Evolutionary conservation across 1,140 invertebrate species (phyloP), one percentile per base, ranked within the genome.

Genomic region (Camponotus pennsylvanicus): DNA sequence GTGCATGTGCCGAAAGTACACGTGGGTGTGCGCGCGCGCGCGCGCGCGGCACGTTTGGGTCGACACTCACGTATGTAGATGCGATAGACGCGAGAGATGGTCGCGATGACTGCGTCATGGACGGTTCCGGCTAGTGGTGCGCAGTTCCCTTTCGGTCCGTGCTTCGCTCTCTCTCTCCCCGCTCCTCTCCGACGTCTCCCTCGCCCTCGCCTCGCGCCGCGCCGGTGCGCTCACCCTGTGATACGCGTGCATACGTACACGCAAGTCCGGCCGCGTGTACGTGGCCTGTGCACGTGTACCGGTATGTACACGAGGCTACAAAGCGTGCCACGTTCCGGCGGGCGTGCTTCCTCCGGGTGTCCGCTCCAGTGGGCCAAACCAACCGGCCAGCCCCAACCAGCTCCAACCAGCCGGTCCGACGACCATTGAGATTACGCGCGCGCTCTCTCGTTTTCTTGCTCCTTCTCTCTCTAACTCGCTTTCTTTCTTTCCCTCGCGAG

Each of bases 291-390:
- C 82, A 91, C 86, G 89, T 89, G 88, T 88, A 84, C 40, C 88
- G 71, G 89, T 88, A 85, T 92, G 90, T 88, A 88, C 87, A 45
- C 73, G 91, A 92, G 91, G 86, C 92, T 93, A 94, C 94, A 94
- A 94, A 95, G 93, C 94, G 94, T 95, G 94, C 94, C 93, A 94
- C 93, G 93, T 94, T 95, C 94, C 92, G 94, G 92, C 94, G 94
- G 93, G 90, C 92, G 94, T 94, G 94, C 93, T 95, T 95, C 94
- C 94, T 95, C 94, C 94, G 94, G 94, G 94, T 95, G 94, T 95
- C 90, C 94, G 94, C 94, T 95, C 94, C 94, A 95, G 89, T 95
- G 94, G 94, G 94, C 94, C 94, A 95, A 94, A 92, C 94, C 93
- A 94, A 93, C 91, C 93, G 93, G 92, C 93, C 93, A 94, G 90